Conservation (phyloP, 2,797 vertebrate genomes). For the Myiotriccus ornatus region DNA sequence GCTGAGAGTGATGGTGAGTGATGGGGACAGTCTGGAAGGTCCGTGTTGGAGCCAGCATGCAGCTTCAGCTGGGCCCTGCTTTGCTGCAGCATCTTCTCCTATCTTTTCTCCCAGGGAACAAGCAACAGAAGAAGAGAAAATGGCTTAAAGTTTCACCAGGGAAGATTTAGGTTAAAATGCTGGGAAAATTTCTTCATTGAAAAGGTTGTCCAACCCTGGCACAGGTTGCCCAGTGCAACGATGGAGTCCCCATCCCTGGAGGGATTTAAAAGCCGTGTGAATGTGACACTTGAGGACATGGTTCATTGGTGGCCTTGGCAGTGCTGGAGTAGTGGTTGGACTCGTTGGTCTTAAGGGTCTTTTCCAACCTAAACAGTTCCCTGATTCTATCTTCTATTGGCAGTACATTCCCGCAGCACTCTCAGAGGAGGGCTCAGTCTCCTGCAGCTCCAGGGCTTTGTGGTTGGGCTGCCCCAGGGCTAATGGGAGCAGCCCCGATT, state of each 20-base stretch:
- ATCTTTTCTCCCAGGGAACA: background rate
- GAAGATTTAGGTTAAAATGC: background rate
- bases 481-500: background rate
- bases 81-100: background rate
- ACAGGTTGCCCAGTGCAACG: background rate
- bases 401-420: fast-evolving
- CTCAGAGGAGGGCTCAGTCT: background rate
- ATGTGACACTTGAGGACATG: background rate
- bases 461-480: background rate
- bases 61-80: background rate
- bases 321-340: fast-evolving
- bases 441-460: background rate
- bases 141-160: no score
- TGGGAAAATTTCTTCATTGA: background rate
- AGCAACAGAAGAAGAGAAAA: background rate
- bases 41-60: background rate
- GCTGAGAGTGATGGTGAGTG: background rate
- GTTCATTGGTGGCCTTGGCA: background rate
- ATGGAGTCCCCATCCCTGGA: background rate
- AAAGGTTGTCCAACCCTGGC: background rate
- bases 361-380: background rate
- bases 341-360: fast-evolving
- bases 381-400: background rate
- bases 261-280: background rate
- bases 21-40: background rate